Conservation (phyloP, 2,888 invertebrate genomes). For the Brachycybe producta region DNA sequence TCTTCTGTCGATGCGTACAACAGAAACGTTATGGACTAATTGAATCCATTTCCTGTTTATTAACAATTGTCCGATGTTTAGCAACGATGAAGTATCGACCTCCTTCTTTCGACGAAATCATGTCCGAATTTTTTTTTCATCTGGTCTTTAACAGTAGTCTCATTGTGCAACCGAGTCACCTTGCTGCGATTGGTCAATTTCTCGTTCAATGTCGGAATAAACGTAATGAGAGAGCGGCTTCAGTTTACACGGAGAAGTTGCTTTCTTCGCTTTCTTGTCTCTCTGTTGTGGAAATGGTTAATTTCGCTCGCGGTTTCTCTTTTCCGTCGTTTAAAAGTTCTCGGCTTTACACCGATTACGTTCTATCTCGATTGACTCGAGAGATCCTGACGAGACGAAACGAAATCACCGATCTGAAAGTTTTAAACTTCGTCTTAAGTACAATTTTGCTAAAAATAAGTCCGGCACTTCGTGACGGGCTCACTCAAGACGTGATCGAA, state of each 20-base stretch:
- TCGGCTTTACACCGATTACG: background rate
- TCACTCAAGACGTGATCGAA: slow-evolving; percentile 3
- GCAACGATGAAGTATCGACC: background rate
- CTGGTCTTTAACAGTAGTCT: slow-evolving; percentile 1
- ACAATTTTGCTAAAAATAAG: slow-evolving; percentile 6
- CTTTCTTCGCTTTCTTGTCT: background rate
- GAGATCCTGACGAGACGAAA: slow-evolving; percentile 2
- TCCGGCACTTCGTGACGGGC: background rate
- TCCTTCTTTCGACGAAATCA: background rate
- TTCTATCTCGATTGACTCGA: slow-evolving; percentile 1
- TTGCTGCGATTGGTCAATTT: slow-evolving; percentile 6
- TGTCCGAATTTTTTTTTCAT: background rate
- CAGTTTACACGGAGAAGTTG: background rate
- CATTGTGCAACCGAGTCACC: slow-evolving; percentile 2
- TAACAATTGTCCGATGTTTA: slow-evolving; percentile 8
- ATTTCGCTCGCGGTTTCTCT: slow-evolving; percentile 1
- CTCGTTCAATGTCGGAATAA: slow-evolving; percentile 2
- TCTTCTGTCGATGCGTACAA: slow-evolving; percentile 1
- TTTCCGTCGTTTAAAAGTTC: background rate
- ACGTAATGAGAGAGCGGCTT: background rate
- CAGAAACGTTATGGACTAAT: slow-evolving; percentile 2
- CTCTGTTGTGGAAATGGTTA: background rate
- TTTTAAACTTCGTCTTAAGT: slow-evolving; percentile 5
- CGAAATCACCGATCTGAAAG: slow-evolving; percentile 1
- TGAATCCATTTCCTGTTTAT: slow-evolving; percentile 9